These are phyloP conservation scores for Helobdella robusta DNA, from an alignment of 2,888 invertebrate genomes.

Conservation along the genomic window DNA sequence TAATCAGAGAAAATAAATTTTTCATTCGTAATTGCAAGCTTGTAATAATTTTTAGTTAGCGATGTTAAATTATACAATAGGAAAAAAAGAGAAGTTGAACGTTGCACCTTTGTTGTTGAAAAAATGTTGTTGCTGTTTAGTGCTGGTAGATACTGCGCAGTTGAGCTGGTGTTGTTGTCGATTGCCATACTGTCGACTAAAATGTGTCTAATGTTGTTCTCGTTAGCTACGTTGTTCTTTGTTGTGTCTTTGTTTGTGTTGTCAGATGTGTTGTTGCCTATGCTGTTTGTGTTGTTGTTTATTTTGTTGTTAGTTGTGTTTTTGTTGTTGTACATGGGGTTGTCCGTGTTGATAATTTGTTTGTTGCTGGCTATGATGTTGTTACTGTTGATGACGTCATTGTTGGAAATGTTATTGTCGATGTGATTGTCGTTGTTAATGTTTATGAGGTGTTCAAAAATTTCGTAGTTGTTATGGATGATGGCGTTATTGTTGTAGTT, in stretches of 20 bases:
- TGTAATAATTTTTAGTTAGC: too few relatives aligned
- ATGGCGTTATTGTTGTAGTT: neutral
- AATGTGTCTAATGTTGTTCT: neutral
- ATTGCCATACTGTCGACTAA: neutral
- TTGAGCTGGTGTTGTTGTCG: too few relatives aligned
- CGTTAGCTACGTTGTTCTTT: neutral
- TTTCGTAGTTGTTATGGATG: neutral
- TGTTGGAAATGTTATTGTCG: neutral
- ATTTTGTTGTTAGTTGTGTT: neutral
- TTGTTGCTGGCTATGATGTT: neutral
- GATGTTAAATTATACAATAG: too few relatives aligned
- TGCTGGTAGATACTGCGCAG: too few relatives aligned
- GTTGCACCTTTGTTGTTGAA: too few relatives aligned
- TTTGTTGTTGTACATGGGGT: neutral
- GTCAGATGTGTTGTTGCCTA: neutral
- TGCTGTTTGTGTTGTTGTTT: neutral
- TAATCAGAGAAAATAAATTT: too few relatives aligned
- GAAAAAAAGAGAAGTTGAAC: too few relatives aligned
- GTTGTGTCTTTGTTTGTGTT: neutral
- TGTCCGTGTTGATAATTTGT: neutral
- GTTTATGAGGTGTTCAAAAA: neutral
- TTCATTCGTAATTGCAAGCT: too few relatives aligned
- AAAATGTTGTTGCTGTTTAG: too few relatives aligned
- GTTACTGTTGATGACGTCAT: neutral
- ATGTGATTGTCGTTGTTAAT: neutral